These are phyloP conservation scores for Acholoe squamosa DNA, from an alignment of 2,888 invertebrate genomes.

Conservation along the genomic window DNA sequence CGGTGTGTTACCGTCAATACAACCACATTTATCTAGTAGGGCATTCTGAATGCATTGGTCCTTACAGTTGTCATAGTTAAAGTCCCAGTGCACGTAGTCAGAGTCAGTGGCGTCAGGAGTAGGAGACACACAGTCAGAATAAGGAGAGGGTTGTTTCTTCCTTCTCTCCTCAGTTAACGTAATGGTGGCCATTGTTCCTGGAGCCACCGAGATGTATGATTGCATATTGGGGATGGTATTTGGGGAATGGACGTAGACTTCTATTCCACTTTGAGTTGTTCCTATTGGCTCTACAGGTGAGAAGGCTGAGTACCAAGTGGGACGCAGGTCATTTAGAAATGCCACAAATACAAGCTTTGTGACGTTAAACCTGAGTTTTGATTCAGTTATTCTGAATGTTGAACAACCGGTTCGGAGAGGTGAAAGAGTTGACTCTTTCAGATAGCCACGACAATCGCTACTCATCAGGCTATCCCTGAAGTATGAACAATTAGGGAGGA, in stretches of 20 bases:
- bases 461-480: neutral
- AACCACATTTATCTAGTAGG: neutral
- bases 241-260: neutral
- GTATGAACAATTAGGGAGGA: neutral
- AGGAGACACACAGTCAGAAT: neutral
- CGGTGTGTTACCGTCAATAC: neutral
- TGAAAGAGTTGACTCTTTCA: neutral
- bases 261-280: neutral
- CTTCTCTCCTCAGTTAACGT: neutral
- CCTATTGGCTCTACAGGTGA: neutral
- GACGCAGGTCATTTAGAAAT: neutral
- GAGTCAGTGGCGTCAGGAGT: neutral
- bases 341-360: neutral
- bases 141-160: neutral
- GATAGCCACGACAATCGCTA: neutral
- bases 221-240: neutral
- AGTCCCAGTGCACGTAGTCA: neutral
- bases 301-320: neutral
- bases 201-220: neutral
- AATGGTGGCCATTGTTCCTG: slow-evolving; percentile 6
- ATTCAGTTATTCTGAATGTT: neutral
- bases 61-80: neutral
- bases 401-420: neutral
- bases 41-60: neutral
- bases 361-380: neutral